Conservation (phyloP, 2,113 vertebrate genomes). For the Lichenostomus cassidix region DNA sequence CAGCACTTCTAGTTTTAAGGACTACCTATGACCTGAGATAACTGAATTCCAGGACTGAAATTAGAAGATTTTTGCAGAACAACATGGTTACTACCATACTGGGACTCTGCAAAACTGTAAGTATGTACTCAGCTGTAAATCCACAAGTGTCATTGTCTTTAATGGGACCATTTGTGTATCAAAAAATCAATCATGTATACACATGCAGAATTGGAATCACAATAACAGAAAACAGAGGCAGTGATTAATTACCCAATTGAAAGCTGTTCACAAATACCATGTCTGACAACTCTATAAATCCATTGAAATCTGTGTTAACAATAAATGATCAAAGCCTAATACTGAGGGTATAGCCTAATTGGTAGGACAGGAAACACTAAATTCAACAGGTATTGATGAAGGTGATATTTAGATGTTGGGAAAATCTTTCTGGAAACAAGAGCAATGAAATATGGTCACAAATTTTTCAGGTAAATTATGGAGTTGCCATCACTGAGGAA, state of each 20-base stretch:
- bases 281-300: slow-evolving; percentile 49
- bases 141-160: slow-evolving; percentile 15
- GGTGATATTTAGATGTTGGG: background rate
- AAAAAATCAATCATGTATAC: slow-evolving; percentile 57
- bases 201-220: slow-evolving; percentile 39
- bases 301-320: slow-evolving; percentile 6
- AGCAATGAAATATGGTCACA: background rate
- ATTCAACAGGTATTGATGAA: background rate
- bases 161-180: slow-evolving; percentile 19
- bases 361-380: background rate
- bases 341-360: background rate
- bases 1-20: background rate
- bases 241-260: slow-evolving; percentile 47
- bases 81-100: background rate
- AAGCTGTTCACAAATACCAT: slow-evolving; percentile 3
- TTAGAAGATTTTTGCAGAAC: background rate
- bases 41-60: background rate
- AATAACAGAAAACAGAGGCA: slow-evolving; percentile 56
- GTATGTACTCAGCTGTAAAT: background rate
- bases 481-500: background rate
- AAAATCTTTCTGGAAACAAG: background rate
- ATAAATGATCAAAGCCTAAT: slow-evolving; percentile 13
- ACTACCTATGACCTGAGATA: background rate
- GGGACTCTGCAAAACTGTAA: background rate
- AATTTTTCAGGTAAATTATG: background rate